Base-by-base conservation (phyloP, 2,113 vertebrate genomes). In the Phalacrocorax brasilianus region DNA sequence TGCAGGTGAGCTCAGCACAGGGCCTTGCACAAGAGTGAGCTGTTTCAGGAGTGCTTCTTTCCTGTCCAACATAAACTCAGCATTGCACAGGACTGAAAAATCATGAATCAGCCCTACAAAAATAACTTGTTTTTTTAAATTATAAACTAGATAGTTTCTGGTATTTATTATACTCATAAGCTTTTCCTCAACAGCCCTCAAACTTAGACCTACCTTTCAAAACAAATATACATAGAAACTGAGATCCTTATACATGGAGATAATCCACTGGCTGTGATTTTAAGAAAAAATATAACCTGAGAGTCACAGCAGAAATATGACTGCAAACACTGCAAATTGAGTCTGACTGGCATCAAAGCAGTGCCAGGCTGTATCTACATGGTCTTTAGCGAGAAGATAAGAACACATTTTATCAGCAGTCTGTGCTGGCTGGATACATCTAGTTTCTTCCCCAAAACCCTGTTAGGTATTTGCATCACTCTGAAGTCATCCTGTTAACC, bases 321-420 rank as follows among this genome's bases (percentile, higher is more conserved):
- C 86, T 63, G 33, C 76, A 85, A 85, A 53, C 21, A 45, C 28
- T 81, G 78, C 44, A 95, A 93, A 83, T 80, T 71, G 82, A 74
- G 66, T 80, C 82, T 93, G 66, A n/a, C n/a, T 90, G 76, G 35
- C 79, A 78, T 96, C 91, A 85, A 87, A 94, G 70, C 61, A 67
- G n/a, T 91, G 65, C 56, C 56, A 33, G 65, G 18, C 86, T 92
- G 40, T 92, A 65, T 89, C 93, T 92, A 33, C 38, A 4, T 67
- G 47, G 84, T 92, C 76, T 91, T 95, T 85, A 89, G 76, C 7
- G 2, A 44, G 56, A 84, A 91, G 94, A 89, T 91, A 95, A 93
- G 68, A 90, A 49, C 13, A 56, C 30, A 2, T 79, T 92, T 94
- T 96, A 92, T 92, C 94, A 85, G 45, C 45, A 58, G 1, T 83